phyloP scores from a whole-genome alignment of 2,888 invertebrate species.

The Rotaria macrura region DNA sequence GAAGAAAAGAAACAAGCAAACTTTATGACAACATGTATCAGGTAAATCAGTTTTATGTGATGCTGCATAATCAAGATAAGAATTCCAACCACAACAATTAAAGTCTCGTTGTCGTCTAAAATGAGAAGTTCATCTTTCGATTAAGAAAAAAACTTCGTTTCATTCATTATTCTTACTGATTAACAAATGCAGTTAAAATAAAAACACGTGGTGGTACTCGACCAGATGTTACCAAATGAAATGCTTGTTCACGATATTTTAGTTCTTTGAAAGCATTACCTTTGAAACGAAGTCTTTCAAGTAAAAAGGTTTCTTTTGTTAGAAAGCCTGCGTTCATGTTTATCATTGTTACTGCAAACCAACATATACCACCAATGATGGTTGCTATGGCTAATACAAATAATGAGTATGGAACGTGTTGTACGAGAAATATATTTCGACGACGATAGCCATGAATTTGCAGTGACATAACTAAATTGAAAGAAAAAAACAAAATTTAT shows the following conservation, averaged over 20 bases:
- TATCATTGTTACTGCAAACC: constrained; percentile 32
- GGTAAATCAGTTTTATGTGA: constrained; percentile 26
- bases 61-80: constrained; percentile 29
- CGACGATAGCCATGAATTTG: constrained; percentile 31
- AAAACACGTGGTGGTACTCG: constrained; percentile 27
- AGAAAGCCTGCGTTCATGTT: constrained; percentile 33
- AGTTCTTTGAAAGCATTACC: constrained; percentile 34
- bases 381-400: constrained; percentile 28
- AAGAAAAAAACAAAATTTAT: not conserved
- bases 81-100: constrained; percentile 33
- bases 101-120: constrained; percentile 31
- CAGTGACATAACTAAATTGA: constrained; percentile 12
- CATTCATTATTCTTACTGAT: not conserved
- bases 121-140: not conserved
- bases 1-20: not conserved
- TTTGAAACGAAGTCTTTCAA: constrained; percentile 32
- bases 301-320: constrained; percentile 27
- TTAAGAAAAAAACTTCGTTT: not conserved
- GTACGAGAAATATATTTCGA: constrained; percentile 22
- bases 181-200: constrained; percentile 29
- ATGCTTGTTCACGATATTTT: constrained; percentile 32
- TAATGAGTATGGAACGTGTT: constrained; percentile 22
- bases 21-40: constrained; percentile 31
- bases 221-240: constrained; percentile 23
- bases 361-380: constrained; percentile 26